These are phyloP conservation scores for Notechis scutatus DNA, from an alignment of 2,113 vertebrate genomes.

Conservation along the genomic window DNA sequence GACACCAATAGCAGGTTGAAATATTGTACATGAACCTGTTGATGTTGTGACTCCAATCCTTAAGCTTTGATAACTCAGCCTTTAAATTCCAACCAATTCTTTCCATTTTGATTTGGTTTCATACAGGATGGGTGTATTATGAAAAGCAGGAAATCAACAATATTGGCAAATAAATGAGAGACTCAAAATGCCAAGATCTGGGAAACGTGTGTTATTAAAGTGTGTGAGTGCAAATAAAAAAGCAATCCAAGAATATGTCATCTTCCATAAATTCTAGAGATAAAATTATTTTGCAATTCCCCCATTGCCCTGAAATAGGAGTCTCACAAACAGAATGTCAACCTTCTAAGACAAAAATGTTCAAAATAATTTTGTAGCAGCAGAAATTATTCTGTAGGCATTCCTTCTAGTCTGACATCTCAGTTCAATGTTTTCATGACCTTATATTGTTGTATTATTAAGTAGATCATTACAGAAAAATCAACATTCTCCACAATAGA, in stretches of 20 bases:
- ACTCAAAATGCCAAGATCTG: neutral
- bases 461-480: neutral
- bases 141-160: neutral
- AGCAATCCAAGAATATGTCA: neutral
- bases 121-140: neutral
- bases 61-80: neutral
- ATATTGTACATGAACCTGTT: neutral
- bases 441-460: slow-evolving; percentile 16
- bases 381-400: neutral
- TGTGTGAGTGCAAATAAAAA: neutral
- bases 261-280: neutral
- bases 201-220: neutral
- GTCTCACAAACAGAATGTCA: neutral
- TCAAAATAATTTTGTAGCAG: neutral
- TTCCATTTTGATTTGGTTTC: neutral
- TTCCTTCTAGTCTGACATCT: neutral
- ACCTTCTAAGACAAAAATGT: neutral
- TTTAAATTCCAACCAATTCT: neutral
- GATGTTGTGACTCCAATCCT: neutral
- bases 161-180: neutral
- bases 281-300: neutral
- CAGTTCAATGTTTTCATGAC: neutral
- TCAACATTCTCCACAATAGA: neutral
- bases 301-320: neutral
- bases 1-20: neutral